A percentile compares a stretch with the other conserved stretches of the same genome.
Evolutionary conservation across 2,888 invertebrate genomes (phyloP).

Genomic region (Dynastes hyllus): DNA sequence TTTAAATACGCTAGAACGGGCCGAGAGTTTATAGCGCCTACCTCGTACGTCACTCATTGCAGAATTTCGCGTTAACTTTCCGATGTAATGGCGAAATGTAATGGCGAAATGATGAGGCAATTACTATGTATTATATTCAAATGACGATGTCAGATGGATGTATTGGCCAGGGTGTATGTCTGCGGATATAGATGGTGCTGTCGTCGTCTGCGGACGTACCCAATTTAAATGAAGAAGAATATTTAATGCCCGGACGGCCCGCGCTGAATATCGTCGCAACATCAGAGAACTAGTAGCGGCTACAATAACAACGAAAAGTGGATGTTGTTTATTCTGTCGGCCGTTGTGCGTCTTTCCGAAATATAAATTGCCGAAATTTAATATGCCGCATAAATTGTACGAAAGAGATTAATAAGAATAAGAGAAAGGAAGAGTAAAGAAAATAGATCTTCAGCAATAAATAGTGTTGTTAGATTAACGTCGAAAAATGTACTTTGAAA

Average conservation of each 20-base stretch:
- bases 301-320: not conserved
- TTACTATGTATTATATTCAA: conserved; percentile 46
- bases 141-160: conserved; percentile 36
- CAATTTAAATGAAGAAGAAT: conserved; percentile 47
- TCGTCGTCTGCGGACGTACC: conserved; percentile 45
- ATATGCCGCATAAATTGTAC: conserved; percentile 36
- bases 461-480: not conserved
- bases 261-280: not conserved
- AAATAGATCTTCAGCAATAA: not conserved
- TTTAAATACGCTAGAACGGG: too few species aligned
- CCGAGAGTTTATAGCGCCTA: too few species aligned
- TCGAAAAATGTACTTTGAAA: not conserved
- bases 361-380: conserved; percentile 45
- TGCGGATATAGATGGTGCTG: conserved; percentile 39
- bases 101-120: conserved; percentile 41
- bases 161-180: conserved; percentile 38
- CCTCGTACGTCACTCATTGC: not conserved
- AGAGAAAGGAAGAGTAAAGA: conserved; percentile 2
- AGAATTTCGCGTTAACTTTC: conserved; percentile 26
- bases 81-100: not conserved
- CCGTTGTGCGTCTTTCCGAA: conserved; percentile 5
- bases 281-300: not conserved
- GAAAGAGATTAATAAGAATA: conserved; percentile 21
- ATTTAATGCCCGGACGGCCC: conserved; percentile 30
- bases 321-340: conserved; percentile 41